Evolutionary conservation across 2,888 invertebrate genomes (phyloP).

Genomic region (Sinotaia quadrata): DNA sequence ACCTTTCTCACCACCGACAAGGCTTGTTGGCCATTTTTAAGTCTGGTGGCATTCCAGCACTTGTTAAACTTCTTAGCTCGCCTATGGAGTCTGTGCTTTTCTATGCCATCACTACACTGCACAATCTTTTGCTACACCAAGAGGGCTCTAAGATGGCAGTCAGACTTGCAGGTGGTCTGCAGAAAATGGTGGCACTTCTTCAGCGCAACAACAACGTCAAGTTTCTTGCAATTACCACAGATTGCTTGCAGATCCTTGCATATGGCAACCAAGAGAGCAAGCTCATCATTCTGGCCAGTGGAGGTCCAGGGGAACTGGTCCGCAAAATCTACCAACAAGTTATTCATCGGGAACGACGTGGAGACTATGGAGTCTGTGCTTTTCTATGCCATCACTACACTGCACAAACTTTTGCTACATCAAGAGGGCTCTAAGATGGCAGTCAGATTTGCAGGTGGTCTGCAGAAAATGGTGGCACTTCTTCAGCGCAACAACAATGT

Average conservation of each 20-base stretch:
- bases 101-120: conserved; percentile 98
- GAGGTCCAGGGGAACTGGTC: too few relatives aligned
- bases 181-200: conserved; percentile 81
- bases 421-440: too few relatives aligned
- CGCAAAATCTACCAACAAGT: too few relatives aligned
- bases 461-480: too few relatives aligned
- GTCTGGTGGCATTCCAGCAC: conserved; percentile 97
- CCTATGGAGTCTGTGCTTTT: conserved; percentile 97
- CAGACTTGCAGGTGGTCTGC: conserved; percentile 95
- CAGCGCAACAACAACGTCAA: conserved; percentile 98
- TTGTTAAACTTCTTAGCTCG: conserved; percentile 95
- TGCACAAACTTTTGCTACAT: too few relatives aligned
- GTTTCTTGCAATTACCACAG: conserved; percentile 98
- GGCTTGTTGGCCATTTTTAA: conserved; percentile 98
- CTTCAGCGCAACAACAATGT: too few relatives aligned
- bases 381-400: too few relatives aligned
- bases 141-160: conserved; percentile 99
- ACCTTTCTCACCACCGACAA: conserved; percentile 97
- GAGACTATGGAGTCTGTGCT: too few relatives aligned
- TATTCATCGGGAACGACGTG: too few relatives aligned
- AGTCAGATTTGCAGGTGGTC: too few relatives aligned
- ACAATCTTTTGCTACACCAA: conserved; percentile 96
- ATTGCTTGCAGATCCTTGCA: conserved; percentile 97
- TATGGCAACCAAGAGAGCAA: conserved; percentile 99
- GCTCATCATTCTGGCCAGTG: too few relatives aligned